These are phyloP conservation scores for Aleadryas rufinucha DNA, from an alignment of 2,113 vertebrate genomes.

Conservation along the genomic window DNA sequence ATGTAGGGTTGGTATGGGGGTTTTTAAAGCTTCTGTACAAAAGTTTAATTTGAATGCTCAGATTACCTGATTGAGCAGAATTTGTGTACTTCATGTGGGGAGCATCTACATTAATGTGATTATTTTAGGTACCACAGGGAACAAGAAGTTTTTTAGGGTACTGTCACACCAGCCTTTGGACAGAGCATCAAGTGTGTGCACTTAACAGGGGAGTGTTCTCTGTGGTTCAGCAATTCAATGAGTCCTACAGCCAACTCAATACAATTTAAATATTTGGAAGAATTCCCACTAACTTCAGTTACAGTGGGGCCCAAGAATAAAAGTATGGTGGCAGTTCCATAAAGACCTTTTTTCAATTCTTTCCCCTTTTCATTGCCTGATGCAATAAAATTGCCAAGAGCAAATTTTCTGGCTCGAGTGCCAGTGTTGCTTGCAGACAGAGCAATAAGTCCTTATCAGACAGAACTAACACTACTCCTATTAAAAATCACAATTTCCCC, in stretches of 20 bases:
- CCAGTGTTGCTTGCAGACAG: background rate
- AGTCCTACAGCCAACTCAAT: background rate
- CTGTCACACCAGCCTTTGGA: background rate
- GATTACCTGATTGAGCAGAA: background rate
- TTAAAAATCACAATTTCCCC: background rate
- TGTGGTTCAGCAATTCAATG: background rate
- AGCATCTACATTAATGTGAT: background rate
- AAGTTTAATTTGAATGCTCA: background rate
- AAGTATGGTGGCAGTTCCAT: background rate
- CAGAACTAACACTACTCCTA: background rate
- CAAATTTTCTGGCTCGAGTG: background rate
- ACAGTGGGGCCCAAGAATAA: background rate
- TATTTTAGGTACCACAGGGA: background rate
- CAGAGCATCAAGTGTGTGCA: background rate
- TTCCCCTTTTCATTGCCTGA: background rate
- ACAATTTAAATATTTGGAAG: background rate
- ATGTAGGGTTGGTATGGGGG: background rate
- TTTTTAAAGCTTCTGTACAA: background rate
- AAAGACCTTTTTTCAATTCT: background rate
- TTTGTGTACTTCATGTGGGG: rapidly evolving
- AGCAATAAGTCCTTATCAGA: background rate
- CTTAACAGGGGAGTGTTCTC: background rate
- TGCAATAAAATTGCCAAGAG: background rate
- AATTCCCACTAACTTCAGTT: background rate
- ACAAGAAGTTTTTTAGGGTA: background rate